These are phyloP conservation scores for Pseudococcus longispinus DNA, from an alignment of 2,888 invertebrate genomes.

Conservation along the genomic window DNA sequence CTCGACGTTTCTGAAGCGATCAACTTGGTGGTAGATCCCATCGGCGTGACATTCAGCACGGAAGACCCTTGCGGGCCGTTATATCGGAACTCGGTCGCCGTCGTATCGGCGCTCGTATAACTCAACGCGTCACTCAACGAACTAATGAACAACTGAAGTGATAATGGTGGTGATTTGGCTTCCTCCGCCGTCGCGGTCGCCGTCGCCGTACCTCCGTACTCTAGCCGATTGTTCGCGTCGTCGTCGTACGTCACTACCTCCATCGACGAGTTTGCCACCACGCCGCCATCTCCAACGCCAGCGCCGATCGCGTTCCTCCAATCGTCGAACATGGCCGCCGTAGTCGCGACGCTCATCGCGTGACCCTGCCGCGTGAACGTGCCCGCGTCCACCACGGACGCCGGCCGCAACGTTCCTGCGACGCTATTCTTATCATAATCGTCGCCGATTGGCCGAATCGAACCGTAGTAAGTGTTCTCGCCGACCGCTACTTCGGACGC, in stretches of 20 bases:
- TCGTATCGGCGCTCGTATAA: conserved; percentile 56
- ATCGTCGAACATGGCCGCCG: not conserved
- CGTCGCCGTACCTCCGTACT: conserved; percentile 27
- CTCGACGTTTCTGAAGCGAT: conserved; percentile 59
- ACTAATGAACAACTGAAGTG: conserved; percentile 55
- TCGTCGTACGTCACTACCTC: conserved; percentile 34
- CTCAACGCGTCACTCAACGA: conserved; percentile 56
- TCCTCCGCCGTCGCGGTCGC: not conserved
- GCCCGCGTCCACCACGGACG: not conserved
- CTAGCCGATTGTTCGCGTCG: not conserved
- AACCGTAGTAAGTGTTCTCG: conserved; percentile 58
- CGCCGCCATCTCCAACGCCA: not conserved
- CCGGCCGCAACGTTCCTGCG: conserved; percentile 51
- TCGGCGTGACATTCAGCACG: conserved; percentile 59
- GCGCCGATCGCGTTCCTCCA: not conserved
- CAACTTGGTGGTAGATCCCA: conserved; percentile 61
- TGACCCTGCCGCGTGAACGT: not conserved
- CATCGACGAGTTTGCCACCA: not conserved
- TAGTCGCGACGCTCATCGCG: not conserved
- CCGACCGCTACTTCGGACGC: conserved; percentile 58
- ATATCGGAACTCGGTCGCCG: conserved; percentile 51
- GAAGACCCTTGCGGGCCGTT: conserved; percentile 58
- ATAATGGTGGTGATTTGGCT: conserved; percentile 41
- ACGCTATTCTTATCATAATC: not conserved
- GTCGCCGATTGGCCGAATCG: conserved; percentile 57